Base-by-base conservation (phyloP, 2,888 invertebrate genomes). In the Agriopis marginaria region DNA sequence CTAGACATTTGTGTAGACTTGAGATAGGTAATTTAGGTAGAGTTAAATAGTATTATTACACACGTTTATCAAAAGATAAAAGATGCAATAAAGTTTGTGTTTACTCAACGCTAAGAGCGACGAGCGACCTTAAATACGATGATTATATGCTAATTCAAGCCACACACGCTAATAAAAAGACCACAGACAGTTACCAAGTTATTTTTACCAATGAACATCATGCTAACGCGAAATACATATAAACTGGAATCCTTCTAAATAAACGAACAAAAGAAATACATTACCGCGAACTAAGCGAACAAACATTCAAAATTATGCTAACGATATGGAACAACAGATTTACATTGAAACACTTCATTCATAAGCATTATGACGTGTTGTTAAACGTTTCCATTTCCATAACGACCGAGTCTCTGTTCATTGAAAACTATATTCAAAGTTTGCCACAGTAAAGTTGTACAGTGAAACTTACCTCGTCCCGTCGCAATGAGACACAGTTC, bases 141-240 rank as follows among this genome's bases (percentile, higher is more conserved):
- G 47, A 70, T 66, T 55, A 72, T 56, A 71, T 66, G 55, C 70
- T 62, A 72, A 73, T 70, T 70, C 66, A 66, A 39, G 53, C 54
- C 44, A 60, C 53, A 71, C 63, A 62, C 58, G 66, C 71, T 59
- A 72, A 65, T 69, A 68, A 70, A 67, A 64, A 45, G 17, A 58
- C 56, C 12, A 68, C 54, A 66, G 45, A 50, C 55, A 66, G 64
- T 50, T 64, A 69, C 63, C 42, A 39, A 71, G 68, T 53, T 73
- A 74, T 71, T 74, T 75, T 66, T 71, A 76, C 63, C 63, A 76
- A 75, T 72, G 64, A 74, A 60, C 67, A 71, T 61, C 51, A 59
- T 47, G 39, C 67, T 70, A 71, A 71, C 66, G 23, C 23, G 65
- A 58, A 64, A 62, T 59, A 66, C 53, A 70, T 68, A 68, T 70